Conservation (phyloP, 2,797 vertebrate genomes). For the Rhinogobio ventralis region DNA sequence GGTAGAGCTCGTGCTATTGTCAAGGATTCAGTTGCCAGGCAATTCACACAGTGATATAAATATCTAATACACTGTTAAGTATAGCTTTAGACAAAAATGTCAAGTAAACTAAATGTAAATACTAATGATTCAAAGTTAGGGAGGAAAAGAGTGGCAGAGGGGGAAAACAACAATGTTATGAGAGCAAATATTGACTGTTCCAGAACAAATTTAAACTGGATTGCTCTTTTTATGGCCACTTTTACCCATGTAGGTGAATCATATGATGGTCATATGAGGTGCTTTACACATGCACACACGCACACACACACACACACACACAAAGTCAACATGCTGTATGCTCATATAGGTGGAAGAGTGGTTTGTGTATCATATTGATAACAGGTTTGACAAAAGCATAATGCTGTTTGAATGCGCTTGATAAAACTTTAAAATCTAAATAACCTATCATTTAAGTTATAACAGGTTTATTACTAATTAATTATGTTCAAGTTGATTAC, state of each 20-base stretch:
- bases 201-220: slow-evolving; percentile 9
- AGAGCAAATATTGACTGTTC: slow-evolving; percentile 4
- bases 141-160: not conserved
- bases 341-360: not conserved
- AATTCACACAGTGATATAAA: not conserved
- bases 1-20: not conserved
- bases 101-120: not conserved
- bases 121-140: not conserved
- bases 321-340: not conserved
- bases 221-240: not conserved
- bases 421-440: not conserved
- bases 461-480: not conserved
- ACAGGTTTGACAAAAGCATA: slow-evolving; percentile 1
- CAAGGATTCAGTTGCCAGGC: not conserved
- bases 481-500: not conserved
- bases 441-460: not conserved
- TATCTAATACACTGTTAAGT: not conserved
- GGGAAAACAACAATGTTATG: not conserved
- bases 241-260: slow-evolving; percentile 18
- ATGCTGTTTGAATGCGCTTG: not conserved
- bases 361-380: not conserved
- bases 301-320: not conserved
- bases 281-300: not conserved
- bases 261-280: not conserved
- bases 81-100: not conserved